These are phyloP conservation scores for Poecilia gillii DNA, from an alignment of 2,797 vertebrate genomes.

Conservation along the genomic window DNA sequence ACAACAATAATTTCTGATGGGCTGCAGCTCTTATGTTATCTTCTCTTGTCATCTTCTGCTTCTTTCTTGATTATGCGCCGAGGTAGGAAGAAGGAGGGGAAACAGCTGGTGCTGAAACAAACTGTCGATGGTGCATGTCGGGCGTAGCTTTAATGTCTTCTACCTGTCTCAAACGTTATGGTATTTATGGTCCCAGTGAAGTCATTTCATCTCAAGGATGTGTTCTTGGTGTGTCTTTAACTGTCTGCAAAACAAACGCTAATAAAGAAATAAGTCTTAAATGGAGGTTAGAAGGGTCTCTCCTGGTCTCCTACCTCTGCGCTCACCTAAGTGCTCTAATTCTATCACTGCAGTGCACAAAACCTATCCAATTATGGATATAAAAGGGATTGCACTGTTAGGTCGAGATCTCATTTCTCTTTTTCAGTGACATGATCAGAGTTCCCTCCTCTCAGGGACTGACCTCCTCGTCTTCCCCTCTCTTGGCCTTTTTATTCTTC, in stretches of 20 bases:
- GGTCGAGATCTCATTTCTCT: constrained; percentile 60
- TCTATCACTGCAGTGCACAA: constrained; percentile 57
- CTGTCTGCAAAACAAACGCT: constrained; percentile 37
- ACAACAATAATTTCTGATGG: constrained; percentile 27
- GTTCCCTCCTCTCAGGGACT: constrained; percentile 28
- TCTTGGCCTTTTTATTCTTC: constrained; percentile 10
- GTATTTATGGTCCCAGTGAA: constrained; percentile 47
- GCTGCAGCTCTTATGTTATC: not conserved
- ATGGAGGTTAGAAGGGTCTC: constrained; percentile 34
- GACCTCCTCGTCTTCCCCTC: constrained; percentile 9
- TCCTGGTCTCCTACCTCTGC: not conserved
- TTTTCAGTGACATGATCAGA: constrained; percentile 22
- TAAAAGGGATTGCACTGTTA: constrained; percentile 54
- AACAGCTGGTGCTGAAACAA: constrained; percentile 54
- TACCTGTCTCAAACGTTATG: constrained; percentile 46
- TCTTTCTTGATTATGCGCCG: constrained; percentile 29
- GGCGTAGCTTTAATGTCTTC: constrained; percentile 31
- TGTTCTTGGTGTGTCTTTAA: constrained; percentile 22
- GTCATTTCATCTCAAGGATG: constrained; percentile 34
- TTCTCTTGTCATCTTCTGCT: constrained; percentile 20
- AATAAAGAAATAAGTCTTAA: constrained; percentile 14
- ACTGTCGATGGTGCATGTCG: constrained; percentile 50
- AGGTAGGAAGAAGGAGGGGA: constrained; percentile 30
- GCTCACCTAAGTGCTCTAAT: constrained; percentile 52
- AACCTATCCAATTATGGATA: constrained; percentile 64